Base-by-base conservation (phyloP, 2,113 vertebrate species). In the Gulo gulo region DNA sequence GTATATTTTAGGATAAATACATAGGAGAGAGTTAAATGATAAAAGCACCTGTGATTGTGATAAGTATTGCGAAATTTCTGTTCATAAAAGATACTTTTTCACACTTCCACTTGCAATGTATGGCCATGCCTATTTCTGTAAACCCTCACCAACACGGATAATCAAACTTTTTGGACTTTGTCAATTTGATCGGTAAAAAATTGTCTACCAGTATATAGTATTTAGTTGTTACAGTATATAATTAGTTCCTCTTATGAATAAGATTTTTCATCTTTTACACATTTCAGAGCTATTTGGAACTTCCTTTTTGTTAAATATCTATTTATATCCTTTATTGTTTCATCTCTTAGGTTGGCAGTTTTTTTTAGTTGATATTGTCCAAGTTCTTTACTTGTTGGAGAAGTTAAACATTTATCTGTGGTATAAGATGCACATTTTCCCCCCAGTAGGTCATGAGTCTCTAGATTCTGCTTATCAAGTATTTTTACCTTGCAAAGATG, bases 221-320 rank as follows among this genome's bases (percentile, higher is more conserved):
- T 93, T 97, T n/a, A 84, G 63, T 88, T 97, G 39, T 91, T 78
- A 21, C 18, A 55, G 52, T 55, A 55, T 93, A 95, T n/a, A 79
- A 63, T 88, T 97, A 50, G 34, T 94, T 78, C 26, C 18, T 73
- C 14, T 67, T 74, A 71, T 59, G 31, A 52, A 67, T 34, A 24
- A 85, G 5, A 39, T 23, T 65, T 59, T 86, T 89, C 50, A 90
- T 92, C 47, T 94, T 52, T 74, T 31, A 69, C 50, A n/a, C n/a
- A 67, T 92, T 69, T 91, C 57, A 76, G 20, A 85, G 21, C 5
- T 74, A 42, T 63, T 87, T 55, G 15, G 63, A 18, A 45, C 42
- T 86, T 83, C 8, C 23, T 93, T 91, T 65, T 52, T 65, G 14
- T 88, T 84, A 73, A 79, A 84, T 47, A 14, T 29, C n/a, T 55